Conservation (phyloP, 2,113 vertebrate genomes). For the Ageneiosus marmoratus region DNA sequence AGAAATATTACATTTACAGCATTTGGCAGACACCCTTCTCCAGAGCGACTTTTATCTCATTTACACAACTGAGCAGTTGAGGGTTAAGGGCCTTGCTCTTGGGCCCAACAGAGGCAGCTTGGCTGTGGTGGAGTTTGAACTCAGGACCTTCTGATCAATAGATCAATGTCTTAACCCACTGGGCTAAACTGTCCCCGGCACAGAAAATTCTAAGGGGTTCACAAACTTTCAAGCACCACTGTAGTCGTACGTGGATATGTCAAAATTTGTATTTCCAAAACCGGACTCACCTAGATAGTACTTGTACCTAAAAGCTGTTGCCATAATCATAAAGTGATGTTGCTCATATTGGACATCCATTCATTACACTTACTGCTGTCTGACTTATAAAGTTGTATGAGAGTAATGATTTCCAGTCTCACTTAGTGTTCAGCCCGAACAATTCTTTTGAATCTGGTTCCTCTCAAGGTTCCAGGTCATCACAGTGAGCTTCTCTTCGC, state of each 20-base stretch:
- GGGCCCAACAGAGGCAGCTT: too few relatives aligned
- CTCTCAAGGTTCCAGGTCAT: background rate
- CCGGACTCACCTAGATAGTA: background rate
- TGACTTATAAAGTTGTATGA: background rate
- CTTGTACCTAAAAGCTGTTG: background rate
- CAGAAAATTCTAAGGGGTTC: too few relatives aligned
- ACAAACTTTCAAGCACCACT: too few relatives aligned
- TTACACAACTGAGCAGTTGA: too few relatives aligned
- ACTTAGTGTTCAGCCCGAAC: background rate
- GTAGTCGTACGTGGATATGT: background rate
- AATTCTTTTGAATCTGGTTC: background rate
- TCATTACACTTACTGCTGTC: background rate
- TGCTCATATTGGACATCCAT: background rate
- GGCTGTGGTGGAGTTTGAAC: too few relatives aligned
- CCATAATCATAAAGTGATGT: background rate
- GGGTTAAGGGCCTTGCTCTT: too few relatives aligned
- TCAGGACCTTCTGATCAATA: too few relatives aligned
- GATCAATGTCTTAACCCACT: too few relatives aligned
- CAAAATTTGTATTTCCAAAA: background rate
- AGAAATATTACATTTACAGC: too few relatives aligned
- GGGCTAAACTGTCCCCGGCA: too few relatives aligned
- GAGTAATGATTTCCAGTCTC: background rate
- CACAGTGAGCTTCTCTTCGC: background rate
- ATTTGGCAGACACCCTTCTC: too few relatives aligned
- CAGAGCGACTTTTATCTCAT: too few relatives aligned